Evolutionary conservation across 2,888 invertebrate genomes (phyloP), one percentile per base, ranked within the genome.

Genomic region (Xylota segnis): DNA sequence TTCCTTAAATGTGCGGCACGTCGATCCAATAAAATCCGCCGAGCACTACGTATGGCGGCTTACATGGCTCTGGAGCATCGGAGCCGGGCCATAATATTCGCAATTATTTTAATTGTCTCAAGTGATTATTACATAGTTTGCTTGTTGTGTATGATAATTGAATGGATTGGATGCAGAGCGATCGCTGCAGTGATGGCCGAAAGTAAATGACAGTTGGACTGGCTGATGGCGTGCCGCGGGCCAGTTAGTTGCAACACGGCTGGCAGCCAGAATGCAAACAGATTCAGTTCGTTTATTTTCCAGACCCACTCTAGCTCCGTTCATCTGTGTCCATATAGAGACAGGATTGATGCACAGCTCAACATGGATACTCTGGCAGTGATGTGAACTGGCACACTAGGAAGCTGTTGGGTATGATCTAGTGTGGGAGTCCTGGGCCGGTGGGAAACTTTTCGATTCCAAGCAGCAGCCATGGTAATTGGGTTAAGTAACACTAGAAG

Each of bases 21-120:
- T 43, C 43, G 6, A 14, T 43, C 14, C 5, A n/a, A 12, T 40
- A 4, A 40, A 40, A 40, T n/a, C 66, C 40, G 43, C 12, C 14
- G 27, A 23, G 23, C n/a, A 34, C 32, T 47, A 14, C 9, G 16
- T 45, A 9, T 14, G n/a, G n/a, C n/a, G n/a, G n/a, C n/a, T n/a
- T n/a, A n/a, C n/a, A 14, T 37, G 54, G 54, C 10, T 40, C 3
- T n/a, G 40, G 6, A 14, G 14, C 43, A 4, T 27, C 14, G 4
- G 12, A 1, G 32, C 61, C 14, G 34, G 34, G 16, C 32, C 16
- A 47, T 47, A 61, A 78, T 71, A 47, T 63, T 70, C 50, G 79
- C 79, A 81, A 84, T 81, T 79, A 84, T 71, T 79, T 75, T 79
- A 79, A 84, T 84, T 84, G 65, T 81, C 75, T 70, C 74, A 58